phyloP scores from a whole-genome alignment of 2,888 invertebrate genomes.

The Tipula vernalis region DNA sequence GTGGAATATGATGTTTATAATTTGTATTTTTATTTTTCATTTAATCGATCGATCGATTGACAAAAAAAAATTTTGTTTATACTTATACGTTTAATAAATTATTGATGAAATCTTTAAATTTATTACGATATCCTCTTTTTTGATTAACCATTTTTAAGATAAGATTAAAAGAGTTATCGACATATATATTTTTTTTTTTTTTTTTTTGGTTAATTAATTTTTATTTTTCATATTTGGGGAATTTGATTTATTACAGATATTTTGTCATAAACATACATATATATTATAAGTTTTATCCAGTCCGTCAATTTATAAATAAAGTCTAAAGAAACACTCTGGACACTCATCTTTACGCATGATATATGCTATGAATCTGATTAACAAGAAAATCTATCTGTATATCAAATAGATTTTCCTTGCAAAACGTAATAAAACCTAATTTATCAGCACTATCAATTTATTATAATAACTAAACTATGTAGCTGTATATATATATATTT shows the following conservation, averaged over 20 bases:
- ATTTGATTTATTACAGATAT: background rate
- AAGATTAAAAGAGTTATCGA: background rate
- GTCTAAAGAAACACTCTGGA: background rate
- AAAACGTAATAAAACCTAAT: background rate
- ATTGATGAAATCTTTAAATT: background rate
- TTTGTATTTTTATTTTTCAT: background rate
- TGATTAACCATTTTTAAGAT: background rate
- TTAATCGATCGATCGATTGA: background rate
- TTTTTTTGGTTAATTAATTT: background rate
- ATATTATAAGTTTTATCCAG: background rate
- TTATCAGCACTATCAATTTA: background rate
- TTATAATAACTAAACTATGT: background rate
- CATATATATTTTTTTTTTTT: too few species aligned
- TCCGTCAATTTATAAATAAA: background rate
- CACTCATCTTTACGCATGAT: background rate
- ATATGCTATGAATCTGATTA: background rate
- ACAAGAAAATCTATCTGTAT: background rate
- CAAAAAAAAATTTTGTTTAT: background rate
- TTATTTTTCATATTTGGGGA: background rate
- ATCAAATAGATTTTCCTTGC: background rate
- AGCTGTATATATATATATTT: background rate
- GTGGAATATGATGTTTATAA: background rate
- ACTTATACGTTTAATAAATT: background rate
- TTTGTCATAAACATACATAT: background rate
- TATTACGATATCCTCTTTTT: conserved; percentile 4